Conservation (phyloP, 2,888 invertebrate genomes). For the Eupeodes latifasciatus region DNA sequence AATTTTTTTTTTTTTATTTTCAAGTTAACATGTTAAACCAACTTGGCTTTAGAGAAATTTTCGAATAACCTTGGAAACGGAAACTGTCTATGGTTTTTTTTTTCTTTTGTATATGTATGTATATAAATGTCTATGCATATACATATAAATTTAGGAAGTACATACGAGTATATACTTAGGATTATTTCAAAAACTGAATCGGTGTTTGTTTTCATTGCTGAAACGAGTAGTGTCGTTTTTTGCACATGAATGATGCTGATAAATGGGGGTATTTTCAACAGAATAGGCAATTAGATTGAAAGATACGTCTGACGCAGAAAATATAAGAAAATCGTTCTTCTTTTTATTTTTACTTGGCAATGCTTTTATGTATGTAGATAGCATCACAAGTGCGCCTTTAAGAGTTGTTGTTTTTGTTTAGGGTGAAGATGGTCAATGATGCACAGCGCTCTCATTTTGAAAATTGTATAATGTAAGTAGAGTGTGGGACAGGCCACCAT, state of each 20-base stretch:
- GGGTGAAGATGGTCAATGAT: conserved; percentile 67
- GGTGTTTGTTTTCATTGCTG: conserved; percentile 31
- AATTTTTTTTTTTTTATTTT: neutral
- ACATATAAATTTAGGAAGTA: conserved; percentile 8
- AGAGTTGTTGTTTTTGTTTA: conserved; percentile 6
- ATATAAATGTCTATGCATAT: neutral
- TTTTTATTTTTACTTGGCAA: neutral
- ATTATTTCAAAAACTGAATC: conserved; percentile 21
- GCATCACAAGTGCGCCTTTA: neutral
- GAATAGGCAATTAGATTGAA: conserved; percentile 51
- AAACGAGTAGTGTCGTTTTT: conserved; percentile 23
- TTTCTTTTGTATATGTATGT: too few relatives aligned
- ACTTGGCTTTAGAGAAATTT: neutral
- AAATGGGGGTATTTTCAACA: conserved; percentile 47
- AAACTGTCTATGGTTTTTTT: neutral
- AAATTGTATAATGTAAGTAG: conserved; percentile 12
- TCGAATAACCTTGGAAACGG: conserved; percentile 39
- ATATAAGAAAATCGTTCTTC: neutral
- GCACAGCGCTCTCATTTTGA: conserved; percentile 56
- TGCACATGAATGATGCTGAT: conserved; percentile 50
- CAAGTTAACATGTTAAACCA: conserved; percentile 56
- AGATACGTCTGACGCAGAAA: conserved; percentile 23
- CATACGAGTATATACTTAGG: neutral
- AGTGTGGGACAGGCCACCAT: conserved; percentile 29
- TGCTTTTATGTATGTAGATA: neutral